Evolutionary conservation across 2,113 vertebrate genomes (phyloP).

Genomic region (Trichomycterus rosablanca): DNA sequence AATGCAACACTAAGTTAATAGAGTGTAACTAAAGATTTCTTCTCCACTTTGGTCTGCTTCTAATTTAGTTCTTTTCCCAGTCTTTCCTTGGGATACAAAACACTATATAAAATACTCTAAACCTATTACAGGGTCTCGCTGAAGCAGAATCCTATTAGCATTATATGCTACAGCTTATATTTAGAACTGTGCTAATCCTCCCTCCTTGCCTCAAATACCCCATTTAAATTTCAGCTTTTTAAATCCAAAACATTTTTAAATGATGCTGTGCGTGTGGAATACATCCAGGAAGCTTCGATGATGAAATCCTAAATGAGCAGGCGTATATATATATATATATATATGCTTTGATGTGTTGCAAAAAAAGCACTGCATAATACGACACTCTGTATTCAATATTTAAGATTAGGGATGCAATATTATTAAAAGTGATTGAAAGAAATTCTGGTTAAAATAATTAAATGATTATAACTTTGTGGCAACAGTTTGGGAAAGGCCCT

Average conservation of each 20-base stretch:
- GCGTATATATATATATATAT: no score
- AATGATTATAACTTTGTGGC: no score
- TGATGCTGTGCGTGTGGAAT: neutral
- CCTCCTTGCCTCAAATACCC: no score
- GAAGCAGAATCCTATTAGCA: slow-evolving; percentile 10
- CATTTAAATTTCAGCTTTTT: neutral
- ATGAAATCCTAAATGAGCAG: neutral
- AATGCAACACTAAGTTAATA: no score
- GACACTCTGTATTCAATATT: neutral
- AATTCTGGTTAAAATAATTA: no score
- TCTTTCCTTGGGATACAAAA: no score
- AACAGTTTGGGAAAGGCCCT: no score
- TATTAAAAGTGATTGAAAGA: no score
- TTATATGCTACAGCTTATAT: slow-evolving; percentile 10
- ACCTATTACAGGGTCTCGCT: slow-evolving; percentile 25
- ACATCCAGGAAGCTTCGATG: neutral
- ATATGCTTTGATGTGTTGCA: neutral
- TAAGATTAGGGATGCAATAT: no score
- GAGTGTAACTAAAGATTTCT: no score
- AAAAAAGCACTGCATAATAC: neutral
- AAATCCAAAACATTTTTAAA: neutral
- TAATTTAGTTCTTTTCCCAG: no score
- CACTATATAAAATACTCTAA: slow-evolving; percentile 29
- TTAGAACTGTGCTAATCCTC: slow-evolving; percentile 29
- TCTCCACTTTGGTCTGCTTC: no score